phyloP scores from a whole-genome alignment of 1,140 invertebrate species.

The Hermatobates lingyangjiaoensis region DNA sequence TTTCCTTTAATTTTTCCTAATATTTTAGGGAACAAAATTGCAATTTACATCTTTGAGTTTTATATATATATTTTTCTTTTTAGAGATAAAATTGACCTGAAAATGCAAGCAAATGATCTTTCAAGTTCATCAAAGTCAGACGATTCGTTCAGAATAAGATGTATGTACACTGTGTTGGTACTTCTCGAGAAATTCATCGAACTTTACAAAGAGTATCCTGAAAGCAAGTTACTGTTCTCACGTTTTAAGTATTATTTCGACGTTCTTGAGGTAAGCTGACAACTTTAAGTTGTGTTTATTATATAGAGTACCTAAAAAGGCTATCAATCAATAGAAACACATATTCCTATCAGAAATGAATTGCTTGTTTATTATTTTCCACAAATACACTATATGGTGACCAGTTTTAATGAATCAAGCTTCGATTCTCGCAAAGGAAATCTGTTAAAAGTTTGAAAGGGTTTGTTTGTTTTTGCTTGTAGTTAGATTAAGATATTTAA shows the following conservation, averaged over 20 bases:
- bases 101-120: slow-evolving; percentile 32
- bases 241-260: slow-evolving; percentile 25
- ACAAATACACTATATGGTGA: neutral
- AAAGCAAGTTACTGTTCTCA: slow-evolving; percentile 26
- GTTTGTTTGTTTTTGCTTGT: no score
- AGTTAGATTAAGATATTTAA: no score
- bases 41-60: neutral
- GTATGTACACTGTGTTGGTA: slow-evolving; percentile 25
- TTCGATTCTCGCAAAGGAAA: neutral
- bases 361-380: neutral
- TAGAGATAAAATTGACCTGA: slow-evolving; percentile 7
- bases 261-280: slow-evolving; percentile 19
- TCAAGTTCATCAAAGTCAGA: slow-evolving; percentile 25
- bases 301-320: no score
- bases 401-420: slow-evolving; percentile 5
- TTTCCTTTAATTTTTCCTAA: neutral
- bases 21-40: neutral
- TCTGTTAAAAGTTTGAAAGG: neutral
- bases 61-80: neutral
- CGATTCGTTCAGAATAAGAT: slow-evolving; percentile 39
- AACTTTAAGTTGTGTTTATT: no score
- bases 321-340: no score
- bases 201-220: slow-evolving; percentile 30
- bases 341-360: neutral
- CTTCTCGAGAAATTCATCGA: slow-evolving; percentile 36